Evolutionary conservation across 2,113 vertebrate genomes (phyloP).

Genomic region (Nothocercus julius): DNA sequence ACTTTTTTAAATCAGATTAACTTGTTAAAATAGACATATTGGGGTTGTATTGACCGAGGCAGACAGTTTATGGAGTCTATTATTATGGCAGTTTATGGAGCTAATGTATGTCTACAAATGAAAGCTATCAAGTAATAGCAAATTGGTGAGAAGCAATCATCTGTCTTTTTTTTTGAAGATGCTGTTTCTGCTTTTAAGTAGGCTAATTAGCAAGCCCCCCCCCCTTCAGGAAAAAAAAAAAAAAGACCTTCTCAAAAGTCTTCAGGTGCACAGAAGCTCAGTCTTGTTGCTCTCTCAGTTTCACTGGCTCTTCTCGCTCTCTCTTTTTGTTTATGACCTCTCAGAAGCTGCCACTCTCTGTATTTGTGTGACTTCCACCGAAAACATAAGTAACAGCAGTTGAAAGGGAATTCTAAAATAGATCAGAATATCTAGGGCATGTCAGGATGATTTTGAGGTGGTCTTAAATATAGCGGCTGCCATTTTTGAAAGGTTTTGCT

Average conservation of each 20-base stretch:
- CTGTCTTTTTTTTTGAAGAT: background rate
- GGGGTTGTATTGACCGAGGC: background rate
- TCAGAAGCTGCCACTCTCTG: background rate
- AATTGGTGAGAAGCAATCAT: background rate
- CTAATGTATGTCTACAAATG: background rate
- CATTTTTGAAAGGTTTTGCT: background rate
- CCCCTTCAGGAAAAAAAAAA: background rate
- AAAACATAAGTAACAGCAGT: conserved; percentile 2
- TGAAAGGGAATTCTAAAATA: conserved; percentile 41
- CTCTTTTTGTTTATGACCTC: background rate
- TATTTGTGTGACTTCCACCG: background rate
- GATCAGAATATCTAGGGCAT: conserved; percentile 6
- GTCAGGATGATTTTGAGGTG: conserved; percentile 20
- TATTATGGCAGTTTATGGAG: background rate
- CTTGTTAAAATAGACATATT: background rate
- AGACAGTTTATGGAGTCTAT: background rate
- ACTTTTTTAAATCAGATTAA: background rate
- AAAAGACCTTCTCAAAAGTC: background rate
- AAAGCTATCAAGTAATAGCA: background rate
- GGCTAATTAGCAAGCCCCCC: background rate
- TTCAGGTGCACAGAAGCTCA: background rate
- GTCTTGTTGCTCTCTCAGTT: background rate
- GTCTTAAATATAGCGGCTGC: background rate
- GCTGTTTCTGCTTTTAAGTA: background rate
- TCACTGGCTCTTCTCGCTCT: background rate